Evolutionary conservation across 2,888 invertebrate species (phyloP), one percentile per base, ranked within the genome.

Genomic region (Slavum lentiscoides): DNA sequence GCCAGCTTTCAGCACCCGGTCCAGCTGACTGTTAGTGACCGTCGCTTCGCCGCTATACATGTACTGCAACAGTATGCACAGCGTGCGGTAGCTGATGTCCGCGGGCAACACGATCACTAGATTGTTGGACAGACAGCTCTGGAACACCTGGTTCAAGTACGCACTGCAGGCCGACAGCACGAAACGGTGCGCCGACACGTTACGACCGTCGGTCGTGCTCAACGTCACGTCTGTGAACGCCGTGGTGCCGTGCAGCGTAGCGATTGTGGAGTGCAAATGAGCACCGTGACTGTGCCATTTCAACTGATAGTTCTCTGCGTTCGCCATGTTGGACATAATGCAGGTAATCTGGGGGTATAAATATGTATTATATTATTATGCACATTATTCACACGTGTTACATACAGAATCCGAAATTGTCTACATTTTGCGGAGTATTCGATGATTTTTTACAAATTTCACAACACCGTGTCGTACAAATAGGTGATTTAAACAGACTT

Each of bases 261-360:
- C 92, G 73, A 94, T 92, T 83, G 93, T 94, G 74, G 92, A 91
- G 87, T 94, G 94, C 85, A 94, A 88, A 88, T 94, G 93, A 53
- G 92, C 90, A 85, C 92, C 91, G 88, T 93, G 94, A 84, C 94
- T 94, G 87, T 94, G 93, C 94, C 94, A 94, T 89, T 94, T 94
- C 76, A 94, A 89, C 87, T 94, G 94, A 87, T 94, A 94, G 85
- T 94, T 94, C 87, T 94, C 94, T 85, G 89, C 88, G 68, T 87
- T 83, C 39, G 80, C 75, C 83, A 80, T 80, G n/a, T 80, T 80
- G 13, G 72, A 80, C 80, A 72, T 72, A 69, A 61, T 37, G 4
- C 30, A 23, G 1, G 4, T 67, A 30, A 59, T 43, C 75, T 76
- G 23, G 11, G 62, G 53, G 7, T 2, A 75, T 55, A 37, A 68